Evolutionary conservation across 2,888 invertebrate genomes (phyloP).

Genomic region (Hydraecia micacea): DNA sequence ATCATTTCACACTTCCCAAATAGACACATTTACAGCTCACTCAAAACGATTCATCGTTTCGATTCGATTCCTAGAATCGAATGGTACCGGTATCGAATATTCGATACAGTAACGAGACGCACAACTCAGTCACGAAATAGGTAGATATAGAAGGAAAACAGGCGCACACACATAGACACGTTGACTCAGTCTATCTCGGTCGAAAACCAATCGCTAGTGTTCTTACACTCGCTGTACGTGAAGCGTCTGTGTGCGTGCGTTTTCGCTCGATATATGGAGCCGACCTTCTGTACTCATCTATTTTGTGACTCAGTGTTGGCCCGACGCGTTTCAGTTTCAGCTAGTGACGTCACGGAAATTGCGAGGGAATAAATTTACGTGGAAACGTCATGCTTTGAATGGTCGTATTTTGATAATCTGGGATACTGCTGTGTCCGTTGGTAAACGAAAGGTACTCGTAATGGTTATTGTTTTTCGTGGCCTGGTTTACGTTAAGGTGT

Average conservation of each 20-base stretch:
- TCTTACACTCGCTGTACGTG: neutral
- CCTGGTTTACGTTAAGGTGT: neutral
- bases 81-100: constrained; percentile 49
- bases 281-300: constrained; percentile 3
- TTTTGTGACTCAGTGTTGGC: constrained; percentile 38
- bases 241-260: neutral
- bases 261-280: neutral
- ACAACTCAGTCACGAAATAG: constrained; percentile 29
- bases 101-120: constrained; percentile 58
- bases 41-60: constrained; percentile 61
- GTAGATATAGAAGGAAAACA: constrained; percentile 17
- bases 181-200: neutral
- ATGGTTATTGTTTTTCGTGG: constrained; percentile 12
- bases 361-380: constrained; percentile 71
- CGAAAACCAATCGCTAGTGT: neutral
- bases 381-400: constrained; percentile 64
- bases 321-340: constrained; percentile 63
- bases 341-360: constrained; percentile 71
- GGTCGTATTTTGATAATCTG: constrained; percentile 55
- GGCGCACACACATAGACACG: neutral
- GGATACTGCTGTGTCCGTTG: constrained; percentile 36
- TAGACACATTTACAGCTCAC: constrained; percentile 59
- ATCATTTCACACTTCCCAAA: constrained; percentile 57
- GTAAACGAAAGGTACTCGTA: neutral
- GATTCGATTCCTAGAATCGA: constrained; percentile 59